Percentiles rank a stretch among this genome's conserved stretches.
These are phyloP conservation scores for Gobio occitaniae DNA, from an alignment of 2,797 vertebrate genomes.

Conservation along the genomic window DNA sequence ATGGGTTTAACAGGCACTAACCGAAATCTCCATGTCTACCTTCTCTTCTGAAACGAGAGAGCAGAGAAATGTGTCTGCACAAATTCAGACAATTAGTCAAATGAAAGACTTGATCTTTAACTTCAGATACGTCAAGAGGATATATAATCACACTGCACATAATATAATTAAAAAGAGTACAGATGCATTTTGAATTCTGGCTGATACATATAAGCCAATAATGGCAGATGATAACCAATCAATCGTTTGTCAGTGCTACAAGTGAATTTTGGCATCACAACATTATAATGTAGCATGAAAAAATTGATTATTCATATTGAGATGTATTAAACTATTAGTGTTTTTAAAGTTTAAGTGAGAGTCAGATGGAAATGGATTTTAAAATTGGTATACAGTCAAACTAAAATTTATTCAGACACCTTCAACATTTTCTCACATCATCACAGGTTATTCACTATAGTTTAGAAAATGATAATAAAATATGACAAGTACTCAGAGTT, in stretches of 20 bases:
- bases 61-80: background rate
- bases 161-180: background rate
- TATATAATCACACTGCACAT: background rate
- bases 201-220: background rate
- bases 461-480: too few species aligned
- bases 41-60: background rate
- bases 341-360: background rate
- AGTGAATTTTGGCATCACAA: background rate
- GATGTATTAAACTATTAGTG: background rate
- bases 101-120: background rate
- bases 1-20: conserved; percentile 28
- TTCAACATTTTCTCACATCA: too few species aligned
- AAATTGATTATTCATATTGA: background rate
- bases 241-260: background rate
- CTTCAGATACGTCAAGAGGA: background rate
- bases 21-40: background rate
- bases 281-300: background rate
- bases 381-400: background rate
- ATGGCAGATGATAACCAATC: background rate
- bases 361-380: background rate
- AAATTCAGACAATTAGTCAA: background rate
- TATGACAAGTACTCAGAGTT: too few species aligned
- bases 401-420: too few species aligned
- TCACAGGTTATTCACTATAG: too few species aligned
- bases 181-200: background rate